Conservation (phyloP, 2,888 invertebrate genomes). For the Mesodorylaimus sp. region DNA sequence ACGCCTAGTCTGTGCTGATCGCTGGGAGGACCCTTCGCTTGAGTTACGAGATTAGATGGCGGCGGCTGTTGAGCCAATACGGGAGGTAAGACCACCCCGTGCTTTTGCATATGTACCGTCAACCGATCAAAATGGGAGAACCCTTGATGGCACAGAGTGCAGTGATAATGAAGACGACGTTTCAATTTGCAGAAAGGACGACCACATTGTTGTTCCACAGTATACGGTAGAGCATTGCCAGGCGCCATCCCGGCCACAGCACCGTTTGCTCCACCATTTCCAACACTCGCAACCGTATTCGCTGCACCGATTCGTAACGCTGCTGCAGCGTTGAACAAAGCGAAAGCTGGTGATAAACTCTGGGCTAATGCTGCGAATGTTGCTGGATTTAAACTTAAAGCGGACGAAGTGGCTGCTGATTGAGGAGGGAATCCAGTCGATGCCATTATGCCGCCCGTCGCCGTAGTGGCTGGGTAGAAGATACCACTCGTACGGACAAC, state of each 20-base stretch:
- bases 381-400: too few relatives aligned
- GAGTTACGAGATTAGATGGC: too few relatives aligned
- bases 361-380: too few relatives aligned
- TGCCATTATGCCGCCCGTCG: not conserved
- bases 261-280: not conserved
- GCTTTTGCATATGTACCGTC: conserved; percentile 50
- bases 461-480: conserved; percentile 63
- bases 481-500: conserved; percentile 81
- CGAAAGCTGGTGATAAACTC: too few relatives aligned
- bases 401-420: too few relatives aligned
- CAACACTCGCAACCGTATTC: not conserved
- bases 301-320: not conserved
- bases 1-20: too few relatives aligned
- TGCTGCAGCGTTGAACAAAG: not conserved
- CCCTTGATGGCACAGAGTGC: conserved; percentile 56
- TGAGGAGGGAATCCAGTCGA: too few relatives aligned
- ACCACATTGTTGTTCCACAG: conserved; percentile 43
- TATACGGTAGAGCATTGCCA: conserved; percentile 26
- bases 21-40: too few relatives aligned
- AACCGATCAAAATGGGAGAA: conserved; percentile 53
- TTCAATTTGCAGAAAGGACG: conserved; percentile 61
- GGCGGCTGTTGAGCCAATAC: not conserved
- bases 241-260: not conserved
- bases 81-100: conserved; percentile 29
- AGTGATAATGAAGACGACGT: conserved; percentile 56